Evolutionary conservation across 2,888 invertebrate genomes (phyloP), one percentile per base, ranked within the genome.

Genomic region (Hylaea fasciaria): DNA sequence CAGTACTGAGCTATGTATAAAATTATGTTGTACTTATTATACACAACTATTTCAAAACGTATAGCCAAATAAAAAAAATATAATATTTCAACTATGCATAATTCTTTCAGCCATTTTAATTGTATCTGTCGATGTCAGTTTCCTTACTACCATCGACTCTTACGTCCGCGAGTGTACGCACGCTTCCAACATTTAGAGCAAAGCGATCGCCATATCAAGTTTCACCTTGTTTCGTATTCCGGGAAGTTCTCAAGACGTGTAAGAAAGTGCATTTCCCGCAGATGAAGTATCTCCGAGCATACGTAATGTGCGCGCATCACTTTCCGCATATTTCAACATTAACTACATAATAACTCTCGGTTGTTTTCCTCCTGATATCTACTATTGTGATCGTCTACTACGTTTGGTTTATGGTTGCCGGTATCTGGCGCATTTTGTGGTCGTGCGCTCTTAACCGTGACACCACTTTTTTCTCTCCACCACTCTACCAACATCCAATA

Each of bases 201-300:
- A 80, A 82, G 79, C 76, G 83, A 82, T 85, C 85, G 39, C 57
- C 72, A 72, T 76, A 70, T 70, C 69, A 71, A 79, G 82, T 89
- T 89, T 89, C 88, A 84, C 87, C 82, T 80, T 78, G 78, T 85
- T 88, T 85, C 76, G 84, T 89, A 88, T 88, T 85, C 88, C 77
- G 58, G 68, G 68, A 67, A 66, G 69, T 68, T 64, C 65, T 65
- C 65, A 61, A 61, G 55, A 69, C 68, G 68, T 69, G 68, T 57
- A 76, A 74, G 83, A 82, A 83, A 83, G 81, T 73, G 70, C 70
- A 73, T 83, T 85, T 86, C 72, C 80, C 76, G 69, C 72, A 80
- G 70, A 78, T 72, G 48, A 55, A 55, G 55, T 46, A 61, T 66
- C 66, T 66, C 49, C 14, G 22, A 52, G 64, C 59, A 60, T 58